These are phyloP conservation scores for Anser cygnoides DNA, from an alignment of 2,113 vertebrate genomes.

Conservation along the genomic window DNA sequence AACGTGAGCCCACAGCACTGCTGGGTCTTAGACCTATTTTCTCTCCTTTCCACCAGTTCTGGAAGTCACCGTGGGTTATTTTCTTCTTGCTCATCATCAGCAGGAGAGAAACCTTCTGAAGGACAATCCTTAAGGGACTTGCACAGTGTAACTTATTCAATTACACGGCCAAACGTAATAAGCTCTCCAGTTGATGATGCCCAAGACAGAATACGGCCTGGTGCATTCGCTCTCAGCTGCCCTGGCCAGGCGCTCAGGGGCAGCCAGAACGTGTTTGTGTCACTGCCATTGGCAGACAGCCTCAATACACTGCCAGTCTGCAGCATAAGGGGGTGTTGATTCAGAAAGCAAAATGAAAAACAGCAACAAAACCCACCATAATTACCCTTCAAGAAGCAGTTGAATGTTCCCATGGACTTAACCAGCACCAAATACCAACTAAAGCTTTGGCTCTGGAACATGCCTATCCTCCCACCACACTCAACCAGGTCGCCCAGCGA, in stretches of 20 bases:
- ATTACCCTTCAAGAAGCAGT: background rate
- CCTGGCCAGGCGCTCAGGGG: fast-evolving
- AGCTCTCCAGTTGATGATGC: background rate
- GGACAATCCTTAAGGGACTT: background rate
- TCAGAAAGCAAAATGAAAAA: background rate
- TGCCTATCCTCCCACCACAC: background rate
- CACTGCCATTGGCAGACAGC: background rate
- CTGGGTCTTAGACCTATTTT: background rate
- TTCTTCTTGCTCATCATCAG: background rate
- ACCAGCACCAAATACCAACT: background rate
- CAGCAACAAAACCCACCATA: background rate
- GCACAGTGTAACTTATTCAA: background rate
- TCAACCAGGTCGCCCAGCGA: fast-evolving
- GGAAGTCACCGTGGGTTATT: background rate
- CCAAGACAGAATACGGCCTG: background rate
- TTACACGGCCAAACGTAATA: background rate
- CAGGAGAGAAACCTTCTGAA: background rate
- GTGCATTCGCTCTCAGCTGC: background rate
- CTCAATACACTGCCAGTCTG: background rate
- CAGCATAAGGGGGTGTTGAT: background rate
- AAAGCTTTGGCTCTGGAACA: background rate
- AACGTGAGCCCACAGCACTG: background rate
- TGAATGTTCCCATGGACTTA: background rate
- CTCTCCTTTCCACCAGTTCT: background rate
- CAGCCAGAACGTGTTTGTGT: background rate